Conservation (phyloP, 1,140 invertebrate genomes). For the Drosophila nannoptera region DNA sequence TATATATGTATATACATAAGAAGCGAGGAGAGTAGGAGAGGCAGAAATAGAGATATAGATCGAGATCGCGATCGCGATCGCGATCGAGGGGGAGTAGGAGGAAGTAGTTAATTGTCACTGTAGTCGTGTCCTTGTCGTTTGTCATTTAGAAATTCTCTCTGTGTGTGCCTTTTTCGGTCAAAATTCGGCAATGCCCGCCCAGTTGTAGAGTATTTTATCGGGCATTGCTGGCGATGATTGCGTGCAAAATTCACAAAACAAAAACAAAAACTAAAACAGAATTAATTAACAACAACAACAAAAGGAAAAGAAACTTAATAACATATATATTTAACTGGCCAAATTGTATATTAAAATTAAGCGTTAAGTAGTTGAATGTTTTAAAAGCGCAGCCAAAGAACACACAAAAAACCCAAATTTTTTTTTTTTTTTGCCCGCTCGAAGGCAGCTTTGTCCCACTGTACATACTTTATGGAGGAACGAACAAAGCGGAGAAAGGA, state of each 20-base stretch:
- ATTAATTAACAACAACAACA: constrained; percentile 1
- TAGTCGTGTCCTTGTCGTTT: constrained; percentile 61
- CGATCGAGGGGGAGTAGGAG: no score
- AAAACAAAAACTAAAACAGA: constrained; percentile 14
- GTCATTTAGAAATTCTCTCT: constrained; percentile 73
- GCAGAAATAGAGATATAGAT: constrained; percentile 11
- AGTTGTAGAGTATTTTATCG: constrained; percentile 47
- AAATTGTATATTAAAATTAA: constrained; percentile 58
- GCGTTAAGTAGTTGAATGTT: constrained; percentile 70
- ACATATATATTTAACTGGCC: constrained; percentile 35
- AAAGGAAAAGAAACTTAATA: constrained; percentile 19
- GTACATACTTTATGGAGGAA: constrained; percentile 55
- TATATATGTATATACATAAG: constrained; percentile 1
- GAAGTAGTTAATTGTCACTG: neutral
- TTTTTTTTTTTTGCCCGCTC: constrained; percentile 14
- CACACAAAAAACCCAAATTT: neutral
- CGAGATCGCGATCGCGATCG: no score
- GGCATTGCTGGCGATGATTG: constrained; percentile 55
- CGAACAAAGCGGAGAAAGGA: constrained; percentile 4
- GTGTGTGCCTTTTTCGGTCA: constrained; percentile 77
- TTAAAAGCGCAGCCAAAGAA: constrained; percentile 39
- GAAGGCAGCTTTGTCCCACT: constrained; percentile 56
- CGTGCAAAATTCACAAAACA: constrained; percentile 58
- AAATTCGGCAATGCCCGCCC: constrained; percentile 60
- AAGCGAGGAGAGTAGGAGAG: no score